These are phyloP conservation scores for Cyrtonyx montezumae DNA, from an alignment of 2,113 vertebrate species.

Conservation along the genomic window DNA sequence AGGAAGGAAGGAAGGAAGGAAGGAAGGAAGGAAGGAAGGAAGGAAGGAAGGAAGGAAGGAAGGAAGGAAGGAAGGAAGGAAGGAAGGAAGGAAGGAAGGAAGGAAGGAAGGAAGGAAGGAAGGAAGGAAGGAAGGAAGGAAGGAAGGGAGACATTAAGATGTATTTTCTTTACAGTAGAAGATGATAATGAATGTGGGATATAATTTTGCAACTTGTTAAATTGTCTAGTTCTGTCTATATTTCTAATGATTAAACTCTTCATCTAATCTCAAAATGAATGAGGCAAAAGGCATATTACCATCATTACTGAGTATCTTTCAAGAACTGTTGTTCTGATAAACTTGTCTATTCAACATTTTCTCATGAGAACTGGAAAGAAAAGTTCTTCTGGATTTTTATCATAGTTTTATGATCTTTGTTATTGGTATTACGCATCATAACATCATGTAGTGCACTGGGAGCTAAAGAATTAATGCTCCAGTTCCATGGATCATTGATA, in stretches of 20 bases:
- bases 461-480: too few relatives aligned
- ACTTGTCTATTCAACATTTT: background rate
- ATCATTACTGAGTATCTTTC: background rate
- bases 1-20: background rate
- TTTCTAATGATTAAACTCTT: background rate
- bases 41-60: background rate
- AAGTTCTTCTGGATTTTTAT: background rate
- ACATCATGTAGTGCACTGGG: too few relatives aligned
- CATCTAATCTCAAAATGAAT: background rate
- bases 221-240: background rate
- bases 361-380: fast-evolving
- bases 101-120: background rate
- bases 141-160: background rate
- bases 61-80: too few relatives aligned
- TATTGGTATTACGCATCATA: too few relatives aligned
- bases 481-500: too few relatives aligned
- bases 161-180: background rate
- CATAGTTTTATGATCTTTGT: too few relatives aligned
- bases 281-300: background rate
- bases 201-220: background rate
- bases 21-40: too few relatives aligned
- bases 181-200: background rate
- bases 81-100: background rate
- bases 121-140: background rate
- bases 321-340: background rate